Evolutionary conservation across 2,113 vertebrate species (phyloP).

Genomic region (Larimichthys polyactis): DNA sequence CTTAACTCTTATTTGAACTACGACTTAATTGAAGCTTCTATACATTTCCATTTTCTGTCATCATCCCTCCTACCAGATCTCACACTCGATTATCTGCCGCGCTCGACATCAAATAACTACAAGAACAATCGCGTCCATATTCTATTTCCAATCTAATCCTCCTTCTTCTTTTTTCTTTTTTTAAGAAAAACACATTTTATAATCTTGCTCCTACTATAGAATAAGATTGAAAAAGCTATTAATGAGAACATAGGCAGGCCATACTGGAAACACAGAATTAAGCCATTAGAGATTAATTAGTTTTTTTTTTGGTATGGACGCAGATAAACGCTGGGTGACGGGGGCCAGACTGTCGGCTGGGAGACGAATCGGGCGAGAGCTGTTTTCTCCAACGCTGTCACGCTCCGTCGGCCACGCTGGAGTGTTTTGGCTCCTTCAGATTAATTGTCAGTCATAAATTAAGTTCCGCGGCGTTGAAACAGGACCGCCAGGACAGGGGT

Average conservation of each 20-base stretch:
- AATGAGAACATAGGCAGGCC: slow-evolving; percentile 73
- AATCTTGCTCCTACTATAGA: slow-evolving; percentile 52
- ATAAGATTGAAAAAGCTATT: slow-evolving; percentile 75
- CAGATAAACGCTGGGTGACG: slow-evolving; percentile 68
- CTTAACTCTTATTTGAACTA: slow-evolving; percentile 41
- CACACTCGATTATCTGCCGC: slow-evolving; percentile 53
- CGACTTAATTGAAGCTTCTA: slow-evolving; percentile 55
- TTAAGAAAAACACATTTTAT: slow-evolving; percentile 46
- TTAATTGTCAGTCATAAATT: slow-evolving; percentile 82
- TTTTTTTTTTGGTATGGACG: slow-evolving; percentile 64
- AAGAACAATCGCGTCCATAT: slow-evolving; percentile 42
- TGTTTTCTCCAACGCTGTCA: slow-evolving; percentile 66
- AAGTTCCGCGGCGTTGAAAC: slow-evolving; percentile 64
- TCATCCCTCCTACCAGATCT: slow-evolving; percentile 49
- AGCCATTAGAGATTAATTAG: slow-evolving; percentile 80
- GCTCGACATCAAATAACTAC: slow-evolving; percentile 58
- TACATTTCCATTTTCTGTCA: slow-evolving; percentile 58
- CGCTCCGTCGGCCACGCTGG: slow-evolving; percentile 53
- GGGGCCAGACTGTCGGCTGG: slow-evolving; percentile 66
- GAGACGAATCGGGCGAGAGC: slow-evolving; percentile 62
- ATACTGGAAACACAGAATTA: slow-evolving; percentile 70
- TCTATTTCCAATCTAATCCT: slow-evolving; percentile 43
- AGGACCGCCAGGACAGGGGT: slow-evolving; percentile 13
- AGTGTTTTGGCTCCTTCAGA: slow-evolving; percentile 74
- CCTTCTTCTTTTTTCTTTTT: background rate